Evolutionary conservation across 2,888 invertebrate species (phyloP).

Genomic region (Cenopis cana): DNA sequence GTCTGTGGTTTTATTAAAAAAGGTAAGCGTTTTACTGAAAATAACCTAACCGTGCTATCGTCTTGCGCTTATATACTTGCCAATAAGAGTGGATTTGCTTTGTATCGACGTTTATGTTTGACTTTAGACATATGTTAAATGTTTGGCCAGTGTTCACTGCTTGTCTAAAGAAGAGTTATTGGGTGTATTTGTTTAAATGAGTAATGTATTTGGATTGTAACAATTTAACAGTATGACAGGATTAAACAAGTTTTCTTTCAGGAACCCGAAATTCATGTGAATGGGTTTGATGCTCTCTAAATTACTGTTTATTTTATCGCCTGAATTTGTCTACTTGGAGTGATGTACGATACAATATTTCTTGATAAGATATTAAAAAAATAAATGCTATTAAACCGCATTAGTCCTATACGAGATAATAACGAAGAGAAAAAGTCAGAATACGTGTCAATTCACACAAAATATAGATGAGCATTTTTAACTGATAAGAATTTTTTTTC

Average conservation of each 20-base stretch:
- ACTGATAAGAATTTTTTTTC: too few relatives aligned
- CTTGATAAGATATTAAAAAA: too few relatives aligned
- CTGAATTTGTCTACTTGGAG: too few relatives aligned
- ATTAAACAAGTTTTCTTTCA: background rate
- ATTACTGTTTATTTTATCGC: too few relatives aligned
- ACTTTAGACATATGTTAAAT: slow-evolving; percentile 38
- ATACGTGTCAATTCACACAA: too few relatives aligned
- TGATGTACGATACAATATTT: too few relatives aligned
- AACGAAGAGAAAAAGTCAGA: too few relatives aligned
- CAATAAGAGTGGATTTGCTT: slow-evolving; percentile 10
- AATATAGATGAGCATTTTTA: too few relatives aligned
- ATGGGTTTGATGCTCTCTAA: too few relatives aligned
- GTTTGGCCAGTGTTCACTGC: slow-evolving; percentile 32
- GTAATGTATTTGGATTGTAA: slow-evolving; percentile 28
- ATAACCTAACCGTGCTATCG: slow-evolving; percentile 7
- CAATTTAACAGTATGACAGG: slow-evolving; percentile 1
- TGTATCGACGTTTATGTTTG: slow-evolving; percentile 3
- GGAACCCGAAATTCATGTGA: background rate
- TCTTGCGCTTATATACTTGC: background rate
- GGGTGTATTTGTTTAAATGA: slow-evolving; percentile 34
- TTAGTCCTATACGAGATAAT: too few relatives aligned
- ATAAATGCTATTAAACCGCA: too few relatives aligned
- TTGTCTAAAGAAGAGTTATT: slow-evolving; percentile 35
- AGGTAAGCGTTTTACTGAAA: slow-evolving; percentile 35
- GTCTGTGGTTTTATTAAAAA: slow-evolving; percentile 38